phyloP scores from a whole-genome alignment of 2,113 vertebrate genomes.

The Xiphias gladius region DNA sequence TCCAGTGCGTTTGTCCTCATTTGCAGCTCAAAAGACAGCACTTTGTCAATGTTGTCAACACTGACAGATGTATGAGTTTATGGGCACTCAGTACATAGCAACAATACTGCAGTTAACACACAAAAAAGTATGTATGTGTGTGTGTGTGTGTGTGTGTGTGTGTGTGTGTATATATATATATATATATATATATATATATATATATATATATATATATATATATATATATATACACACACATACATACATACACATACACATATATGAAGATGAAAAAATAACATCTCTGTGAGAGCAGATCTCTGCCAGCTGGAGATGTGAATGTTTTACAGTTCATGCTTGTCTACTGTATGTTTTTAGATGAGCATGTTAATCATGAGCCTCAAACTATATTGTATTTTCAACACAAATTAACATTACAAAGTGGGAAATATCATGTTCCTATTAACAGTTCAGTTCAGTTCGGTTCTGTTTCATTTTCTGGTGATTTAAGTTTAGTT shows the following conservation, averaged over 20 bases:
- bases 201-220: slow-evolving; percentile 37
- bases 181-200: slow-evolving; percentile 23
- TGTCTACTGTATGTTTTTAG: slow-evolving; percentile 72
- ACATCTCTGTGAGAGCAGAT: slow-evolving; percentile 36
- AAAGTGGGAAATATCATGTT: slow-evolving; percentile 27
- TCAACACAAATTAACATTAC: slow-evolving; percentile 41
- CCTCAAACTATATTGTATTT: slow-evolving; percentile 64
- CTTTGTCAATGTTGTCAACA: slow-evolving; percentile 51
- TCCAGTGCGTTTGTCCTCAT: slow-evolving; percentile 64
- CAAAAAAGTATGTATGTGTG: slow-evolving; percentile 48
- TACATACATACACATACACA: slow-evolving; percentile 25
- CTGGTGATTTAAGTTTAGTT: no score
- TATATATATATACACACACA: slow-evolving; percentile 15
- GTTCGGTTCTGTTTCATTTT: neutral
- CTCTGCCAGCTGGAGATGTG: slow-evolving; percentile 50
- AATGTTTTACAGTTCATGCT: slow-evolving; percentile 72
- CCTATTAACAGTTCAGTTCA: neutral
- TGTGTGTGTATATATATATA: slow-evolving; percentile 45
- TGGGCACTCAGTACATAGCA: slow-evolving; percentile 53
- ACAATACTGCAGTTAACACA: slow-evolving; percentile 64
- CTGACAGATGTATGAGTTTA: slow-evolving; percentile 49
- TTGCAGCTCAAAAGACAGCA: slow-evolving; percentile 63
- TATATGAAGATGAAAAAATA: slow-evolving; percentile 43
- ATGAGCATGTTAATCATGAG: slow-evolving; percentile 76
- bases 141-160: slow-evolving; percentile 1